Percentiles rank a stretch among this genome's conserved stretches.
These are phyloP conservation scores for Rhamnusium bicolor DNA, from an alignment of 2,888 invertebrate species.

Conservation along the genomic window DNA sequence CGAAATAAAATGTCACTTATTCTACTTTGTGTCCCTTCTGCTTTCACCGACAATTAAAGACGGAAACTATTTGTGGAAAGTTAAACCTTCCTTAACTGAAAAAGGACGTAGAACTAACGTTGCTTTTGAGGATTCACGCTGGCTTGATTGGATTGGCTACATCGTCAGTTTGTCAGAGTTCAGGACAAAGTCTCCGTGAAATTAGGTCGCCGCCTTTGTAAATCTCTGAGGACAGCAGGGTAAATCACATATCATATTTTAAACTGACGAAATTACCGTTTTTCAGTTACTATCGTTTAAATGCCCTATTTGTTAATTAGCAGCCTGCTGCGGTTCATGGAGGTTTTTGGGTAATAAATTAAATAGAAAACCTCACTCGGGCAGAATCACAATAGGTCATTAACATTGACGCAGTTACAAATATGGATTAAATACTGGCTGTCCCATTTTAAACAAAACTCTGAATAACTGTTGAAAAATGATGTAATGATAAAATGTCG, in stretches of 20 bases:
- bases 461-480: too few species aligned
- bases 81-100: not conserved
- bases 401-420: too few species aligned
- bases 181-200: not conserved
- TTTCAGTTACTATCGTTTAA: not conserved
- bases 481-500: too few species aligned
- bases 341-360: not conserved
- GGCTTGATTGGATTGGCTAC: slow-evolving; percentile 16
- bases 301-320: not conserved
- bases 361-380: not conserved
- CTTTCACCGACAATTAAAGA: not conserved
- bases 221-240: not conserved
- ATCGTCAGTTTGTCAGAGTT: slow-evolving; percentile 11
- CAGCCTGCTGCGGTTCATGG: not conserved
- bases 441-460: too few species aligned
- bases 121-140: not conserved
- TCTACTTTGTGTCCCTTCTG: not conserved
- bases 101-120: not conserved
- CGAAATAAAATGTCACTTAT: too few species aligned
- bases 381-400: not conserved
- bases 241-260: not conserved
- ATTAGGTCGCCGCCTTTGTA: slow-evolving; percentile 22
- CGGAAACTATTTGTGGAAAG: not conserved
- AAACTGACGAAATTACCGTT: not conserved
- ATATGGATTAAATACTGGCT: too few species aligned